Conservation (phyloP, 2,797 vertebrate species). For the Nannoperca australis region DNA sequence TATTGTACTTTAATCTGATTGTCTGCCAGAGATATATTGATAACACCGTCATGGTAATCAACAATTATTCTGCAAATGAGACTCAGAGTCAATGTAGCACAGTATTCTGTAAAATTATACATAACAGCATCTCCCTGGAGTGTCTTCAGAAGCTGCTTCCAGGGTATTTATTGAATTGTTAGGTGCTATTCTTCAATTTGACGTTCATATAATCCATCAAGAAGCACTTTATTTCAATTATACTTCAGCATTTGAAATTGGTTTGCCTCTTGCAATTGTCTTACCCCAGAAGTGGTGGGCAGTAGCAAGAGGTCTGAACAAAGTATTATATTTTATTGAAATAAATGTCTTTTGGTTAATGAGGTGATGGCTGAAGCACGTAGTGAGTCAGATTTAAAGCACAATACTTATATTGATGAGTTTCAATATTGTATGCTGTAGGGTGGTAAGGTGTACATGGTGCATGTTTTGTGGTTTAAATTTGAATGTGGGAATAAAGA, state of each 20-base stretch:
- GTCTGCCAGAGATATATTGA: constrained; percentile 13
- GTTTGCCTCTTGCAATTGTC: background rate
- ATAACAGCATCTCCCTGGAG: background rate
- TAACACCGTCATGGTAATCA: constrained; percentile 7
- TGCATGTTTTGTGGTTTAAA: background rate
- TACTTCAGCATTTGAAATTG: background rate
- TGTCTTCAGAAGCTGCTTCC: background rate
- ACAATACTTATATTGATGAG: background rate
- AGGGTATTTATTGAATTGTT: constrained; percentile 8
- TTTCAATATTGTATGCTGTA: background rate
- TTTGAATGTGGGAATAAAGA: background rate
- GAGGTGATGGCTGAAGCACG: background rate
- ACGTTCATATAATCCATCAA: background rate
- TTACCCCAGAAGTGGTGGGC: background rate
- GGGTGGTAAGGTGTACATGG: background rate
- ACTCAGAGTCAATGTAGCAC: background rate
- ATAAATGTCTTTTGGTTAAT: background rate
- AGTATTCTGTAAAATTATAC: constrained; percentile 10
- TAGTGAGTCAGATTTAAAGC: background rate
- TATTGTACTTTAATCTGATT: constrained; percentile 10
- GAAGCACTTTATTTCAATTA: constrained; percentile 8
- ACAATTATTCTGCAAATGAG: constrained; percentile 20
- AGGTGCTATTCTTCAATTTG: constrained; percentile 10
- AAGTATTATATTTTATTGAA: background rate
- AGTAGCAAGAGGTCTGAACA: background rate